Evolutionary conservation across 2,797 vertebrate species (phyloP).

Genomic region (Rhodeus uyekii): DNA sequence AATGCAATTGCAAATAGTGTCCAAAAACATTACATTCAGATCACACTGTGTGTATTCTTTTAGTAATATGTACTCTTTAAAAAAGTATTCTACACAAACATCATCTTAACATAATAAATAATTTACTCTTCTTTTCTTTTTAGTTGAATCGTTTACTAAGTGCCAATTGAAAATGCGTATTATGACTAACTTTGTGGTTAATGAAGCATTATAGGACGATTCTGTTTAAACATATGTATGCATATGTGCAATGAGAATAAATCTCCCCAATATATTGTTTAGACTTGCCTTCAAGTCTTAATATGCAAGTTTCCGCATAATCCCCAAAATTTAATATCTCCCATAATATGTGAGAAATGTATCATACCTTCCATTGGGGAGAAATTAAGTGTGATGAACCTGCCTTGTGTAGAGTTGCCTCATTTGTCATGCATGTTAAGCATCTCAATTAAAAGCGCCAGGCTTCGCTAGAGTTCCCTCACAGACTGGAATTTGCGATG

Average conservation of each 20-base stretch:
- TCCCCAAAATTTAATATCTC: too few species aligned
- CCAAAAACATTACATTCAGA: too few species aligned
- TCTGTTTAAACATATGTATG: too few species aligned
- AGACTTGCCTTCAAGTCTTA: background rate
- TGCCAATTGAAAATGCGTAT: background rate
- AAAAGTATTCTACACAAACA: too few species aligned
- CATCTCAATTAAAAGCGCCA: slow-evolving; percentile 47
- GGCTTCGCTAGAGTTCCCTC: slow-evolving; percentile 8
- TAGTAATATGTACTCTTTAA: too few species aligned
- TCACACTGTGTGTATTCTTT: too few species aligned
- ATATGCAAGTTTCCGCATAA: background rate
- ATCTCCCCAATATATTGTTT: background rate
- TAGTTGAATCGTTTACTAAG: background rate
- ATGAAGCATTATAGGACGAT: background rate
- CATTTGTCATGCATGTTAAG: slow-evolving; percentile 48
- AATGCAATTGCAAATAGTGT: too few species aligned
- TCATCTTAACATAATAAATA: too few species aligned
- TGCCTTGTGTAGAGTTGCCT: background rate
- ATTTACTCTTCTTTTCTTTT: too few species aligned
- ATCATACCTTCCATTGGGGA: slow-evolving; percentile 50
- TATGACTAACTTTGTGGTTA: background rate
- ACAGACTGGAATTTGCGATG: slow-evolving; percentile 68
- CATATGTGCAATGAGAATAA: background rate
- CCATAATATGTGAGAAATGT: slow-evolving; percentile 32
- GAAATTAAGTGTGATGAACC: background rate